Base-by-base conservation (phyloP, 2,888 invertebrate genomes). In the Cyrtodaria siliqua region DNA sequence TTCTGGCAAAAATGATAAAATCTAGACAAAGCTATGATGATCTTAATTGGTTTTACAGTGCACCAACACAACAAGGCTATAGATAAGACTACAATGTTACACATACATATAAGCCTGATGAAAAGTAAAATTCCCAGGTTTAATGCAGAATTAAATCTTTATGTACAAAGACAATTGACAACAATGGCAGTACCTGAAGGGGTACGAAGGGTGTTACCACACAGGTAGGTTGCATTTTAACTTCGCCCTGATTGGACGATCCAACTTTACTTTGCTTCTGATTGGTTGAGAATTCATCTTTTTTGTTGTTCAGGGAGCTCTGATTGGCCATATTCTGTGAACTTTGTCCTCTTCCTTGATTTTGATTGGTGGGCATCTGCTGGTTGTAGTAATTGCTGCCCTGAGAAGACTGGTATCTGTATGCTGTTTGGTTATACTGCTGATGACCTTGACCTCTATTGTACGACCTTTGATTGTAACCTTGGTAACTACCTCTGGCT, bases 121-220 rank as follows among this genome's bases (percentile, higher is more conserved):
- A n/a, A n/a, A n/a, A n/a, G n/a, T n/a, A n/a, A n/a, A n/a, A n/a
- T n/a, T n/a, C n/a, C n/a, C n/a, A n/a, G n/a, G n/a, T n/a, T n/a
- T n/a, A n/a, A n/a, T n/a, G n/a, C n/a, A n/a, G n/a, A n/a, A n/a
- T n/a, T n/a, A n/a, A n/a, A n/a, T n/a, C n/a, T n/a, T n/a, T n/a
- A n/a, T n/a, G n/a, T n/a, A n/a, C n/a, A n/a, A n/a, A n/a, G n/a
- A n/a, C n/a, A n/a, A n/a, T n/a, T n/a, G n/a, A n/a, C n/a, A n/a
- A n/a, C n/a, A n/a, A n/a, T n/a, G n/a, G n/a, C n/a, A 24, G 56
- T 74, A 88, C 89, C 87, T 89, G 89, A 23, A 89, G 62, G 1
- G 89, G 89, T 29, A 89, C 85, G 82, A 89, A 89, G 14, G 63
- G 69, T 29, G 67, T 70, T 38, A 72, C 72, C 3, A 79, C 68